A percentile compares a stretch with the other conserved stretches of the same genome.
Conservation (phyloP, 2,888 invertebrate genomes). For the Clanis bilineata region DNA sequence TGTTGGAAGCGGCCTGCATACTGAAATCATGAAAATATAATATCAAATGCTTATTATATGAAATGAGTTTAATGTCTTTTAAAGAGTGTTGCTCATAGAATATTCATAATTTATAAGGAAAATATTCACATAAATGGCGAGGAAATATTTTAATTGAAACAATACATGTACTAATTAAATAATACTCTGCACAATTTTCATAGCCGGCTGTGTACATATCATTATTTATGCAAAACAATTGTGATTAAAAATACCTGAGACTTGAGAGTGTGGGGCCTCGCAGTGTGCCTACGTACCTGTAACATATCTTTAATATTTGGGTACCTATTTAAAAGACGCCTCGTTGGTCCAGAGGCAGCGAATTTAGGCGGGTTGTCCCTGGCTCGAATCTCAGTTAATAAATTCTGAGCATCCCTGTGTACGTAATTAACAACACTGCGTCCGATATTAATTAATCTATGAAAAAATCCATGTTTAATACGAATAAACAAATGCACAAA, state of each 20-base stretch:
- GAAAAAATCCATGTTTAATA: no score
- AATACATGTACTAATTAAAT: not conserved
- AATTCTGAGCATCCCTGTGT: no score
- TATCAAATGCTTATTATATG: not conserved
- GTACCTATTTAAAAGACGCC: no score
- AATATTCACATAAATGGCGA: not conserved
- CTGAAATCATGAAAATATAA: no score
- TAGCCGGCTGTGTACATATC: conserved; percentile 24
- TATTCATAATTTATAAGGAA: not conserved
- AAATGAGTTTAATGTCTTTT: not conserved
- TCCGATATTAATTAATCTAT: not conserved
- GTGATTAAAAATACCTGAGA: conserved; percentile 35
- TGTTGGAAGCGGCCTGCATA: no score
- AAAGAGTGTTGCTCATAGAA: not conserved
- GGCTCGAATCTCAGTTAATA: no score
- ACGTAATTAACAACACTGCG: not conserved
- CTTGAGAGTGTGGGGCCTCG: no score
- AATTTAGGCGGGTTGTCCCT: no score
- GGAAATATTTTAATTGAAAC: conserved; percentile 3
- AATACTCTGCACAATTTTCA: conserved; percentile 14
- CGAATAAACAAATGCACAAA: not conserved
- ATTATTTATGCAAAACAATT: conserved; percentile 45
- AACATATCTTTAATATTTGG: no score
- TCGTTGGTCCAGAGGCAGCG: no score
- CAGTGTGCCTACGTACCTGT: no score